phyloP scores from a whole-genome alignment of 2,113 vertebrate genomes.

The Sapayoa aenigma region DNA sequence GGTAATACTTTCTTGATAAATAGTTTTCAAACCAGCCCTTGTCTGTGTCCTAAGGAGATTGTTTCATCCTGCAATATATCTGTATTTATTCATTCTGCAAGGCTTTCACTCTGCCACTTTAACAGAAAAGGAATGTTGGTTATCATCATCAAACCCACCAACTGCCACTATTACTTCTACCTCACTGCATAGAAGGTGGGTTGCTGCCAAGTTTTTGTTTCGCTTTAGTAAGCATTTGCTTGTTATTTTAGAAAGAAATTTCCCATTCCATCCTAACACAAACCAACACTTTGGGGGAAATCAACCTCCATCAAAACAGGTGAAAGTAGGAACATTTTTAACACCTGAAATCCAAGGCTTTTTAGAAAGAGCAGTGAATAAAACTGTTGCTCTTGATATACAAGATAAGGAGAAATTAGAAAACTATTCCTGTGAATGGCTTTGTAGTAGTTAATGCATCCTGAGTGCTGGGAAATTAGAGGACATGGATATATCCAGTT shows the following conservation, averaged over 20 bases:
- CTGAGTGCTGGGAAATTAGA: neutral
- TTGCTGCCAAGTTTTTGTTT: neutral
- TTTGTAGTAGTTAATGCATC: neutral
- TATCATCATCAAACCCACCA: neutral
- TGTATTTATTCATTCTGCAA: neutral
- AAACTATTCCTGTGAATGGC: neutral
- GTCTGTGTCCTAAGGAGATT: neutral
- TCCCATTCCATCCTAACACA: neutral
- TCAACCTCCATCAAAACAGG: neutral
- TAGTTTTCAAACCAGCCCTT: neutral
- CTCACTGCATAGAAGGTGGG: neutral
- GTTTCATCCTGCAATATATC: neutral
- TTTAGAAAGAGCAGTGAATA: neutral
- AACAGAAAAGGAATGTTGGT: neutral
- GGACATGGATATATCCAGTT: fast-evolving
- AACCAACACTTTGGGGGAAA: neutral
- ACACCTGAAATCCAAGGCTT: neutral
- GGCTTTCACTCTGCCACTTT: neutral
- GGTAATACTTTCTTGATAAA: neutral
- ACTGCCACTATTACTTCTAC: neutral
- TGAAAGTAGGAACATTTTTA: neutral
- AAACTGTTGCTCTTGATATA: neutral
- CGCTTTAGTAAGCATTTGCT: neutral
- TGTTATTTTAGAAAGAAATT: neutral
- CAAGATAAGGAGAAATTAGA: neutral